Evolutionary conservation across 2,888 invertebrate genomes (phyloP).

Genomic region (Colostygia pectinataria): DNA sequence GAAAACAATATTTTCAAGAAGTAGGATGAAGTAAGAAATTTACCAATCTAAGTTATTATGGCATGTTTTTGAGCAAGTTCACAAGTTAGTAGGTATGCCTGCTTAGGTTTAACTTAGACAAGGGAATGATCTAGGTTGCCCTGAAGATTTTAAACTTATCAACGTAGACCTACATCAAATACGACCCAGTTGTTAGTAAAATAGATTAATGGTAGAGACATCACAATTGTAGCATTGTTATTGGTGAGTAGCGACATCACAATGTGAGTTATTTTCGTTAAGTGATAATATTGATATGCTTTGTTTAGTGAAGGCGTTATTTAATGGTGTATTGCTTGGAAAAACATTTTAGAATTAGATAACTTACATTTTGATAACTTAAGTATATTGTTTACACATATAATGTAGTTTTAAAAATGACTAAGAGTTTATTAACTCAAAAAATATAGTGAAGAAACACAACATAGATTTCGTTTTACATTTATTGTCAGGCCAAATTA

Average conservation of each 20-base stretch:
- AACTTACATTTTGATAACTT: not conserved
- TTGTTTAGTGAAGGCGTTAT: conserved; percentile 26
- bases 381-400: not conserved
- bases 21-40: no score
- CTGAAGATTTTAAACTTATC: no score
- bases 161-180: no score
- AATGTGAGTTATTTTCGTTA: conserved; percentile 24
- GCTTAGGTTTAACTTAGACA: no score
- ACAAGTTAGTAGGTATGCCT: no score
- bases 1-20: not conserved
- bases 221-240: conserved; percentile 40
- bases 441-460: no score
- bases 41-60: no score
- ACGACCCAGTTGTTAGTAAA: not conserved
- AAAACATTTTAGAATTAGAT: conserved; percentile 10
- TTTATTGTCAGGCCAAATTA: no score
- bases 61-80: no score
- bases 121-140: no score
- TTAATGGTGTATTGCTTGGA: conserved; percentile 16
- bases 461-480: no score
- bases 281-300: conserved; percentile 4
- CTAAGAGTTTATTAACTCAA: no score
- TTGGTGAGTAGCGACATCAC: conserved; percentile 42
- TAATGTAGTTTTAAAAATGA: not conserved
- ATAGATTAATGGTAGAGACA: conserved; percentile 30